A percentile compares a stretch with the other conserved stretches of the same genome.
These are phyloP conservation scores for Alca torda DNA, from an alignment of 2,797 vertebrate genomes.

Conservation along the genomic window DNA sequence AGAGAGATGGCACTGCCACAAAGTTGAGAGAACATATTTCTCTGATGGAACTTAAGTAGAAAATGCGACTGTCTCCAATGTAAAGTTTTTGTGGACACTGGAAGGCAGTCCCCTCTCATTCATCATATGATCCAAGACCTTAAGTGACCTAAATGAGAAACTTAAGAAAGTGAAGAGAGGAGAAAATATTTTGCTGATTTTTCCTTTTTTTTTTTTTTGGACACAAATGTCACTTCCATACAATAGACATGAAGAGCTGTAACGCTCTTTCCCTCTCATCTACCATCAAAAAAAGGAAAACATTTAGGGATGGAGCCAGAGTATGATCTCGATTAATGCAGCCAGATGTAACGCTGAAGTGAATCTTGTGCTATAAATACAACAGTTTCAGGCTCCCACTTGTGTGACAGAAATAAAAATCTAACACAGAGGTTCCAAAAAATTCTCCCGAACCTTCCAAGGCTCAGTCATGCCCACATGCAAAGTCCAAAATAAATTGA, in stretches of 20 bases:
- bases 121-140: background rate
- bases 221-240: background rate
- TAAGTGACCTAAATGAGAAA: background rate
- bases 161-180: background rate
- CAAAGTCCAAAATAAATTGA: constrained; percentile 53
- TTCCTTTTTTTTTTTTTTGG: background rate
- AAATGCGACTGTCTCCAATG: background rate
- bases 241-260: background rate
- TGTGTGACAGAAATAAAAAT: background rate
- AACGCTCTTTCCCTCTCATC: background rate
- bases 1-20: background rate
- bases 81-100: background rate
- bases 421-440: background rate
- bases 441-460: background rate
- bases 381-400: background rate
- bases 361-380: background rate
- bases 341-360: constrained; percentile 24
- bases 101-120: background rate
- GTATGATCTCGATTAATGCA: background rate
- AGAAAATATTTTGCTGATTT: background rate
- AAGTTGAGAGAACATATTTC: background rate
- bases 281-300: background rate
- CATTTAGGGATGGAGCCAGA: background rate
- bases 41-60: background rate
- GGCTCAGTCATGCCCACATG: background rate